Percentiles rank a stretch among this genome's conserved stretches.
These are phyloP conservation scores for Rhagoletis pomonella DNA, from an alignment of 1,140 invertebrate species.

Conservation along the genomic window DNA sequence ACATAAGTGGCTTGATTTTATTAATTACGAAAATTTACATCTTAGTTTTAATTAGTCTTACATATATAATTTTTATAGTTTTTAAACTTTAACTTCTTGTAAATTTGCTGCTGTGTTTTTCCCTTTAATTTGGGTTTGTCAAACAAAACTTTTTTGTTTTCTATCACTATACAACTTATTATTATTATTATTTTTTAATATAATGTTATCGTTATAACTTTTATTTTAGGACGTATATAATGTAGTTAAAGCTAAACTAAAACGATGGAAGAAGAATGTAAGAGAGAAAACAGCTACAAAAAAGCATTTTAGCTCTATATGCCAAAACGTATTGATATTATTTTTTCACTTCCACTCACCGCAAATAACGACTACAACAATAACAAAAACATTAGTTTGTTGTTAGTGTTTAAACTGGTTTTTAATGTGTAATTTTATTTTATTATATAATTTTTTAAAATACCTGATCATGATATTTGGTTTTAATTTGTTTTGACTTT, in stretches of 20 bases:
- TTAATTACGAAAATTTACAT: slow-evolving; percentile 24
- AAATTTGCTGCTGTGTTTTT: slow-evolving; percentile 46
- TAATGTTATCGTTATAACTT: background rate
- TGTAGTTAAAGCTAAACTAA: background rate
- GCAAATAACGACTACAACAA: background rate
- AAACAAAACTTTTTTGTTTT: slow-evolving; percentile 12
- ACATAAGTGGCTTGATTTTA: slow-evolving; percentile 46
- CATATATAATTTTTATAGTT: background rate
- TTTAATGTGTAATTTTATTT: background rate
- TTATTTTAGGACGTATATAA: background rate
- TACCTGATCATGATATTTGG: background rate
- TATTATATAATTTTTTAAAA: background rate
- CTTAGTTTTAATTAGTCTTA: slow-evolving; percentile 28
- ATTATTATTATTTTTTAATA: background rate
- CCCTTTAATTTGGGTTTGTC: slow-evolving; percentile 13
- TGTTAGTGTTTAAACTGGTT: background rate
- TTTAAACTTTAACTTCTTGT: background rate
- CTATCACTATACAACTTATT: background rate
- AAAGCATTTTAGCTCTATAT: slow-evolving; percentile 11
- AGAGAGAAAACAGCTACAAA: slow-evolving; percentile 3
- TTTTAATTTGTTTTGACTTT: slow-evolving; percentile 5
- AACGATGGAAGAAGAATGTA: background rate
- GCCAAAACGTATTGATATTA: slow-evolving; percentile 52
- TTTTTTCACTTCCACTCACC: slow-evolving; percentile 49
- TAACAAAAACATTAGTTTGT: background rate